Conservation (phyloP, 2,888 invertebrate genomes). For the Acrocyrtus sp. region DNA sequence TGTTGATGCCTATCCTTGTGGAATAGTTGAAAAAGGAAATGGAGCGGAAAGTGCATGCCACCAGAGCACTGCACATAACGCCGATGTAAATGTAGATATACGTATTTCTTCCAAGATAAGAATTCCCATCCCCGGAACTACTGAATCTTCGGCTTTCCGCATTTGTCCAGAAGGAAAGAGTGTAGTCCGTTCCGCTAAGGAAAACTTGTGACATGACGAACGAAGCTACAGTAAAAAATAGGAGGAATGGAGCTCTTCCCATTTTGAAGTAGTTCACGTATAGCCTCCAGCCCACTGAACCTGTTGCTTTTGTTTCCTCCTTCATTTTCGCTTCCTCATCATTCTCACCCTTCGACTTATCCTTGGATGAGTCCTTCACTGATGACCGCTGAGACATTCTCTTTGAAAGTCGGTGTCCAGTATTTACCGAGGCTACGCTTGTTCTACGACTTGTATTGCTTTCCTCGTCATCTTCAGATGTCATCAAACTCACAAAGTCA, state of each 20-base stretch:
- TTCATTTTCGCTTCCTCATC: not conserved
- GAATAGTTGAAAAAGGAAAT: slow-evolving; percentile 66
- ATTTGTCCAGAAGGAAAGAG: slow-evolving; percentile 48
- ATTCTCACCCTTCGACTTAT: too few species aligned
- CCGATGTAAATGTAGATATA: too few species aligned
- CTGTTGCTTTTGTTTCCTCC: slow-evolving; percentile 50
- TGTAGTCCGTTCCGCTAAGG: slow-evolving; percentile 44
- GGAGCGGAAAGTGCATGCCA: too few species aligned
- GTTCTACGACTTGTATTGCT: slow-evolving; percentile 4
- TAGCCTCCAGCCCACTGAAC: slow-evolving; percentile 47
- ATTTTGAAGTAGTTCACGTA: slow-evolving; percentile 67
- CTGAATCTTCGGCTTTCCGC: too few species aligned
- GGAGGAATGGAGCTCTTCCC: slow-evolving; percentile 30
- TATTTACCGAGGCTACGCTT: not conserved
- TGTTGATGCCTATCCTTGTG: slow-evolving; percentile 66
- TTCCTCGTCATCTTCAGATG: slow-evolving; percentile 64
- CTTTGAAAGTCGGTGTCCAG: not conserved
- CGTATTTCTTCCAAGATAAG: too few species aligned
- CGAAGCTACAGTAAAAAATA: slow-evolving; percentile 1
- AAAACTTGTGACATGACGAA: slow-evolving; percentile 43
- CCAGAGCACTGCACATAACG: too few species aligned
- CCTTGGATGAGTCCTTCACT: too few species aligned
- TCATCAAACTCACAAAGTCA: slow-evolving; percentile 65
- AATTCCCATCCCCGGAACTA: too few species aligned
- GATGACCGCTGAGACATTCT: too few species aligned